Conservation (phyloP, 2,113 vertebrate species). For the Euleptes europaea region DNA sequence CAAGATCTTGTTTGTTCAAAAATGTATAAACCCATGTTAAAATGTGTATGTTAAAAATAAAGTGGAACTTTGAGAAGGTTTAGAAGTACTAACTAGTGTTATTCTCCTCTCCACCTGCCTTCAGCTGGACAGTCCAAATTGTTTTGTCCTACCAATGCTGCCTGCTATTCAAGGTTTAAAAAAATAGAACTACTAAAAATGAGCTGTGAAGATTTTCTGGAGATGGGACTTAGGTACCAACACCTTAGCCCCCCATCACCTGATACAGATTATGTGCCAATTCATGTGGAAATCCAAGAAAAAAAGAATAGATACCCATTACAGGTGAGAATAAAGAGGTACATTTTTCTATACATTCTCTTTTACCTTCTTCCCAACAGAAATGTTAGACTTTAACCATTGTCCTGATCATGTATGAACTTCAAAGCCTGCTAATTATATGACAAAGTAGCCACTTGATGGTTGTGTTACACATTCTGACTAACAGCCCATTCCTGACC, state of each 20-base stretch:
- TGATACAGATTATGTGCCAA: constrained; percentile 71
- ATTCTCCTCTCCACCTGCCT: not conserved
- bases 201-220: constrained; percentile 75
- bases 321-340: constrained; percentile 56
- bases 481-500: no score
- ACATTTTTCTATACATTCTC: not conserved
- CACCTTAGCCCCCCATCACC: constrained; percentile 71
- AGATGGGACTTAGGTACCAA: constrained; percentile 70
- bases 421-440: not conserved
- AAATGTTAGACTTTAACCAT: not conserved
- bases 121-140: constrained; percentile 62
- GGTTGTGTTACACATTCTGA: not conserved
- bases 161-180: constrained; percentile 61
- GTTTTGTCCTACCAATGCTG: constrained; percentile 68
- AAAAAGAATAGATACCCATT: constrained; percentile 62
- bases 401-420: not conserved
- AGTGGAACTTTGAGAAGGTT: not conserved
- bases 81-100: not conserved
- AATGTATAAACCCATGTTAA: not conserved
- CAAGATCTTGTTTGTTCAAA: constrained; percentile 7
- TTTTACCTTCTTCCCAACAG: no score
- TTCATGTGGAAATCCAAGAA: constrained; percentile 74
- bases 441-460: not conserved
- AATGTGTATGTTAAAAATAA: constrained; percentile 2
- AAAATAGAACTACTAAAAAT: constrained; percentile 68